Base-by-base conservation (phyloP, 2,888 invertebrate species). In the Omphaloscelis lunosa region DNA sequence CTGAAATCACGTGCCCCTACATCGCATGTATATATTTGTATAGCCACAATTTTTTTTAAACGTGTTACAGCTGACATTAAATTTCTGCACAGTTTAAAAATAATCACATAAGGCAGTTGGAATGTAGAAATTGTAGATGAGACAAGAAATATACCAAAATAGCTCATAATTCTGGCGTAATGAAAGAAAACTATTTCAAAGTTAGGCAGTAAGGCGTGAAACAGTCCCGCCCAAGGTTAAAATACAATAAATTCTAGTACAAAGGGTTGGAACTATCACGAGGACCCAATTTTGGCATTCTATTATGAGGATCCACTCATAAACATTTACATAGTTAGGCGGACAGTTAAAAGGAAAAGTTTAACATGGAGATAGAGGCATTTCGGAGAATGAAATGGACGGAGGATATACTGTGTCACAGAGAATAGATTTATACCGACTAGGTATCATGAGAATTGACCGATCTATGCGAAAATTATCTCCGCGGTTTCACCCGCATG, bases 241-340 rank as follows among this genome's bases (percentile, higher is more conserved):
- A 67, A 77, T 67, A 83, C 79, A 85, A 88, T 80, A 83, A 85
- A 85, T 80, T 75, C 27, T 58, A 73, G 39, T 45, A 83, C 83
- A 86, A 86, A 80, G 66, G 85, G 77, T 65, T 53, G 56, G 59
- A 56, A 78, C 68, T 72, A 75, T 74, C 63, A 67, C 56, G 78
- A 70, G 77, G 79, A 75, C 83, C 85, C 79, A 83, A 87, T 82
- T 86, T 80, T 75, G 83, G 74, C 83, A 77, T 83, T 81, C 81
- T 83, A 86, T 87, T 86, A 82, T 88, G 63, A 66, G 66, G 58
- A 34, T 53, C 75, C 65, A 77, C 75, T 74, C 82, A 80, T 86
- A 84, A 83, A 78, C 74, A 71, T 78, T 84, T 51, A 65, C 70
- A 67, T 84, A 79, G 81, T 75, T 53, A 59, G 45, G 39, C 12